A percentile compares a stretch with the other conserved stretches of the same genome.
phyloP scores from a whole-genome alignment of 2,797 vertebrate genomes.

The Dermochelys coriacea region DNA sequence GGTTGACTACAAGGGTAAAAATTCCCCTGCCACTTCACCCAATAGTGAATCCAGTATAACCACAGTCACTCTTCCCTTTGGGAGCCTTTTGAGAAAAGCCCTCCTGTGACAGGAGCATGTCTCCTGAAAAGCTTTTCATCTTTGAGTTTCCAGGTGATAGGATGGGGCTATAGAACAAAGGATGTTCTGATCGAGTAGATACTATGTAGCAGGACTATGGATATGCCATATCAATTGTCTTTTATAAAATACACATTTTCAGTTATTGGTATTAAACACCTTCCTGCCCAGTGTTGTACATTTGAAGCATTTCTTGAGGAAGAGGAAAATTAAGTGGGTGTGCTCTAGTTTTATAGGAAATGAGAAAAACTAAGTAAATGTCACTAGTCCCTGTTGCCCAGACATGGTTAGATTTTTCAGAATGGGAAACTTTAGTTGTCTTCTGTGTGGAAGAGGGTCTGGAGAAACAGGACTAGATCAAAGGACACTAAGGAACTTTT shows the following conservation, averaged over 20 bases:
- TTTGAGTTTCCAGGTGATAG: slow-evolving; percentile 74
- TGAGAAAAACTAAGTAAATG: slow-evolving; percentile 20
- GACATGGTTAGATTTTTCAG: not conserved
- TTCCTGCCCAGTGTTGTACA: slow-evolving; percentile 45
- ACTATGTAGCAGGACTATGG: slow-evolving; percentile 59
- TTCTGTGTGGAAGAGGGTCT: slow-evolving; percentile 6
- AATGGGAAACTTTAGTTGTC: not conserved
- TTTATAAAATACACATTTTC: slow-evolving; percentile 64
- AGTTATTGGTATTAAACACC: slow-evolving; percentile 46
- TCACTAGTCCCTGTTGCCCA: not conserved
- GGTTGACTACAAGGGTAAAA: slow-evolving; percentile 47
- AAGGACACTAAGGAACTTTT: not conserved
- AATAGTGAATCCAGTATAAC: slow-evolving; percentile 38
- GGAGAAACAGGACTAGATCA: not conserved
- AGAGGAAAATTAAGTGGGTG: not conserved
- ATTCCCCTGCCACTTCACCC: not conserved
- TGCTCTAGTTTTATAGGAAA: slow-evolving; percentile 6
- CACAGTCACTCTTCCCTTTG: slow-evolving; percentile 53
- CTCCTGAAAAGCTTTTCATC: slow-evolving; percentile 69
- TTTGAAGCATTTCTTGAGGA: slow-evolving; percentile 7
- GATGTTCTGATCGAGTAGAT: slow-evolving; percentile 58
- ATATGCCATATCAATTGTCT: slow-evolving; percentile 74
- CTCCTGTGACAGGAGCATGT: slow-evolving; percentile 61
- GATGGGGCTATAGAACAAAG: slow-evolving; percentile 73
- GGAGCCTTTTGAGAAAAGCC: slow-evolving; percentile 68